Evolutionary conservation across 2,888 invertebrate species (phyloP).

Genomic region (Phortica magna): DNA sequence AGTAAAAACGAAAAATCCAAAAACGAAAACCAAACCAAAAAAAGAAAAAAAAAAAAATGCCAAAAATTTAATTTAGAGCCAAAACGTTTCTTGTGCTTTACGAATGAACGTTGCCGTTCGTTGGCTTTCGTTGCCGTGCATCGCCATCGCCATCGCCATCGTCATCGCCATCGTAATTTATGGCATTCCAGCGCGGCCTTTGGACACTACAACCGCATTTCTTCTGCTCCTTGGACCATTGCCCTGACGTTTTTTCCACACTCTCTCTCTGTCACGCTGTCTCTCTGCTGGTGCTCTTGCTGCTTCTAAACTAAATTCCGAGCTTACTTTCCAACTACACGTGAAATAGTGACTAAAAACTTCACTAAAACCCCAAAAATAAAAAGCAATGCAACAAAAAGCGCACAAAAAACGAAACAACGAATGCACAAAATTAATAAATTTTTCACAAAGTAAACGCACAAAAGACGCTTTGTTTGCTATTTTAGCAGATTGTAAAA

Average conservation of each 20-base stretch:
- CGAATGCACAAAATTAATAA: neutral
- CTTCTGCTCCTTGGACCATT: constrained; percentile 62
- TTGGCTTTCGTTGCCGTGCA: neutral
- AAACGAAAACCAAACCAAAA: neutral
- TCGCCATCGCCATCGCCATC: constrained; percentile 27
- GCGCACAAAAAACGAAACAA: neutral
- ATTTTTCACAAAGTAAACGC: constrained; percentile 6
- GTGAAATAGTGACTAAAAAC: neutral
- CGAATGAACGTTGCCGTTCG: neutral
- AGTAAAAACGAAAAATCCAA: neutral
- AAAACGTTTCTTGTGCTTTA: constrained; percentile 53
- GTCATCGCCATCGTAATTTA: constrained; percentile 70
- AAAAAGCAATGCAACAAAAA: neutral
- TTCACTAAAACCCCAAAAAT: neutral
- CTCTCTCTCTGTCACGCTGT: neutral
- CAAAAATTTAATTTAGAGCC: constrained; percentile 73
- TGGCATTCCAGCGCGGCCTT: constrained; percentile 72
- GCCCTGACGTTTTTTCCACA: constrained; percentile 50
- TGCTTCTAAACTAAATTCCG: neutral
- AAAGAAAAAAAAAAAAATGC: constrained; percentile 64
- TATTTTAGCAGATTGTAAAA: too few relatives aligned
- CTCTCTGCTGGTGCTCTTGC: neutral
- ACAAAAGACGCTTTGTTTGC: neutral
- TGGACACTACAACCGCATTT: constrained; percentile 74
- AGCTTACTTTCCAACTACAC: neutral